Percentiles rank a stretch among this genome's conserved stretches.
Conservation (phyloP, 2,888 invertebrate species). For the Sycophila texana region DNA sequence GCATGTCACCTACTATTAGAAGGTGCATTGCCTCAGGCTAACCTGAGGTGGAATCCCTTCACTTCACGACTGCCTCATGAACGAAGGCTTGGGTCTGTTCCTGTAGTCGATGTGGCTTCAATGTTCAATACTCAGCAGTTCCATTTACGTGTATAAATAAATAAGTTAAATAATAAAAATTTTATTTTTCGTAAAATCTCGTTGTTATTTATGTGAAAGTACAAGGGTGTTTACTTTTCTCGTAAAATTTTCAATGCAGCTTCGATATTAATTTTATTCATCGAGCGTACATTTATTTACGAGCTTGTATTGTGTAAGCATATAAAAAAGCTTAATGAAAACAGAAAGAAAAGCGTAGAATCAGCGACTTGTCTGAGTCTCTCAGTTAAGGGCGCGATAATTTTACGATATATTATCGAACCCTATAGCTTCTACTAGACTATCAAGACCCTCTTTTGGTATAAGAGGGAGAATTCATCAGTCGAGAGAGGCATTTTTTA, state of each 20-base stretch:
- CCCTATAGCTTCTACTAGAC: neutral
- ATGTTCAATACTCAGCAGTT: too few relatives aligned
- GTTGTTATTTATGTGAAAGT: too few relatives aligned
- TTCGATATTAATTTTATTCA: neutral
- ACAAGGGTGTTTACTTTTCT: too few relatives aligned
- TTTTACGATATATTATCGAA: constrained; percentile 8
- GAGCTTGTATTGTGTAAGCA: neutral
- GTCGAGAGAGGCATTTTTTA: neutral
- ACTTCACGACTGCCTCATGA: neutral
- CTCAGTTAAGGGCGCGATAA: neutral
- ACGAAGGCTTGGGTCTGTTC: neutral
- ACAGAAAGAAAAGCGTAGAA: neutral
- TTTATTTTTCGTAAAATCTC: too few relatives aligned
- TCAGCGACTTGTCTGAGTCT: neutral
- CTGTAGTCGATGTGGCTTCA: too few relatives aligned
- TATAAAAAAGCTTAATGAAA: neutral
- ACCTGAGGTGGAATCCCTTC: constrained; percentile 1
- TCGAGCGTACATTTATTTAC: neutral
- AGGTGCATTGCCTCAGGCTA: constrained; percentile 43
- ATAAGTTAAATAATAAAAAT: too few relatives aligned
- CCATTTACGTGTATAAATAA: too few relatives aligned
- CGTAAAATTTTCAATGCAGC: too few relatives aligned
- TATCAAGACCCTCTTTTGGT: constrained; percentile 1
- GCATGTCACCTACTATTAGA: constrained; percentile 39
- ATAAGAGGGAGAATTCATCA: neutral